Percentiles rank a stretch among this genome's conserved stretches.
Evolutionary conservation across 92 coral and sea anemone species (phyloP).

Genomic region (Blastomussa wellsi): DNA sequence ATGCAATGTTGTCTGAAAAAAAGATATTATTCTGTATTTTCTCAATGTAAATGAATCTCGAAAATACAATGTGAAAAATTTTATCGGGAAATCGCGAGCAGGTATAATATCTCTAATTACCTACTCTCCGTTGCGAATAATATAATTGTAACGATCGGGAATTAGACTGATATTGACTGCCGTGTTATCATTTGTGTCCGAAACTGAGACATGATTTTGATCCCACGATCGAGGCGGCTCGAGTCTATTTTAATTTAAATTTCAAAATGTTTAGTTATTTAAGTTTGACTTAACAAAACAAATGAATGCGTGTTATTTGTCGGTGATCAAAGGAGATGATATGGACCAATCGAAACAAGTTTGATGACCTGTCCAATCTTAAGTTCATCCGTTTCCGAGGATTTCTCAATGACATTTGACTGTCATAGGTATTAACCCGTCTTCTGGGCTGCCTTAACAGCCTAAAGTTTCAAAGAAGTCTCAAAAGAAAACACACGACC

Average conservation of each 20-base stretch:
- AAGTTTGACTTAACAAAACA: constrained; percentile 43
- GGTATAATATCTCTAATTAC: constrained; percentile 20
- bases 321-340: constrained; percentile 26
- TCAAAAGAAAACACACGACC: background rate
- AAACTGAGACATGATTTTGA: background rate
- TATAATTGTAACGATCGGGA: background rate
- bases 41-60: constrained; percentile 6
- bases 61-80: too few relatives aligned
- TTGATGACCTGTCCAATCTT: constrained; percentile 19
- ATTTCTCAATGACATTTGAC: constrained; percentile 26
- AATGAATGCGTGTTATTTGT: constrained; percentile 21
- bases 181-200: background rate
- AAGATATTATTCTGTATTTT: constrained; percentile 18
- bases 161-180: background rate
- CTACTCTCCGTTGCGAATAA: constrained; percentile 8
- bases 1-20: constrained; percentile 24
- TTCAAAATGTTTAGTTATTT: constrained; percentile 45
- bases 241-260: constrained; percentile 49
- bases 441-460: background rate
- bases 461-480: background rate
- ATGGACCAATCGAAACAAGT: constrained; percentile 24
- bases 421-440: constrained; percentile 32
- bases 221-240: constrained; percentile 2
- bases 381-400: constrained; percentile 37
- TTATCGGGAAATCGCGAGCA: constrained; percentile 19